Base-by-base conservation (phyloP, 2,113 vertebrate species). In the Emydocephalus ijimae region DNA sequence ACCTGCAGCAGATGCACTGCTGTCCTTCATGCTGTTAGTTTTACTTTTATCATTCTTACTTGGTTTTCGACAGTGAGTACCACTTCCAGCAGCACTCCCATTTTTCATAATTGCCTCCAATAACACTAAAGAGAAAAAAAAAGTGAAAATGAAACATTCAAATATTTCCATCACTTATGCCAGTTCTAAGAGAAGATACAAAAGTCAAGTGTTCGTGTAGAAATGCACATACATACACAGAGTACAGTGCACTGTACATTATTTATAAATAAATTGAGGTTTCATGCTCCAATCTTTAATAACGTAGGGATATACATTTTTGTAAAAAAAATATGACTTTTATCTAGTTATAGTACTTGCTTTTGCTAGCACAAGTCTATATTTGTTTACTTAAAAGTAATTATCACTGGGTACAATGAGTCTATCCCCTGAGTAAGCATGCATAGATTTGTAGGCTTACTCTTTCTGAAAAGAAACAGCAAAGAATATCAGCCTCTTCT, bases 101-200 rank as follows among this genome's bases (percentile, higher is more conserved):
- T 99, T 99, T 96, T 97, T 99, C 90, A 96, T 98, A 95, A 99
- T 96, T 64, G 98, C 97, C 91, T 99, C 98, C 97, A 99, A 96
- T 93, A 99, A 97, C 90, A 97, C 99, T 99, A 95, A 85, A 94
- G 91, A 94, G 87, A 95, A 34, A 95, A 34, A 95, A 91, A 94
- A 95, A 48, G 90, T 7, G 2, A 12, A 92, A 81, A 86, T 57
- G 94, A 18, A 92, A 93, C 59, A 91, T 90, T 81, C 34, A 43
- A 9, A 39, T 21, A 43, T 81, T 43, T 43, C 34, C 18, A 81
- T 81, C 18, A 39, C 34, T 81, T 39, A 81, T 3, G n/a, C 69
- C 69, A 89, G 56, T 61, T 61, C 29, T 14, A 34, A 34, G 5
- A 54, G 6, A n/a, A 90, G 45, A 52, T 24, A 34, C 5, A 39